Evolutionary conservation across 1,140 invertebrate species (phyloP).

Genomic region (Portunus trituberculatus): DNA sequence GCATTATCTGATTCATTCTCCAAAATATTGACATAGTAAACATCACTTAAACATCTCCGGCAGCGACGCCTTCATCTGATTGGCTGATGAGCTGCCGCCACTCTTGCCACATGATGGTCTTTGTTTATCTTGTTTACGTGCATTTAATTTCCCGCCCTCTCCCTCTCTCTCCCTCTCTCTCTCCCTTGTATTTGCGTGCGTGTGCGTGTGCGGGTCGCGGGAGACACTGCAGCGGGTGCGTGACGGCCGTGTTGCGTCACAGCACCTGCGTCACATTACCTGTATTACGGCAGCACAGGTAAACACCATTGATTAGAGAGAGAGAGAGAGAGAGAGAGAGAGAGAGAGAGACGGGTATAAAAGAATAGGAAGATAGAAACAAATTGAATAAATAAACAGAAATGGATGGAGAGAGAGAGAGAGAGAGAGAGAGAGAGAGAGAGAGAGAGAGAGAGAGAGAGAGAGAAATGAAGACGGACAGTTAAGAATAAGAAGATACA

Average conservation of each 20-base stretch:
- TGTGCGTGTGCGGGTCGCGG: background rate
- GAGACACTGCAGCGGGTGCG: background rate
- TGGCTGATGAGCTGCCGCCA: conserved; percentile 70
- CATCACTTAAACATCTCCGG: conserved; percentile 73
- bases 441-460: conserved; percentile 8
- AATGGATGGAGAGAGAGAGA: background rate
- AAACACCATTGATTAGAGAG: background rate
- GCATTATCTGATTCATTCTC: conserved; percentile 74
- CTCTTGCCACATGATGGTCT: conserved; percentile 64
- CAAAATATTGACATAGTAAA: conserved; percentile 74
- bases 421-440: conserved; percentile 34
- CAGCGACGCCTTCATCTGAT: conserved; percentile 63
- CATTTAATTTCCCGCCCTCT: conserved; percentile 63
- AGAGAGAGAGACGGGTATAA: background rate
- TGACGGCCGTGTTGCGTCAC: background rate
- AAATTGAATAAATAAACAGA: background rate
- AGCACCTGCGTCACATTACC: background rate
- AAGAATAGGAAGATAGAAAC: background rate
- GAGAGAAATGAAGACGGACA: background rate
- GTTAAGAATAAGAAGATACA: background rate
- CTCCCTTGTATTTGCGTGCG: background rate
- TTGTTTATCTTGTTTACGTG: conserved; percentile 72
- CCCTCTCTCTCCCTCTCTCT: background rate
- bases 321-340: background rate
- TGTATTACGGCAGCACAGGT: background rate